phyloP scores from a whole-genome alignment of 2,113 vertebrate genomes.

The Microtus montanus region DNA sequence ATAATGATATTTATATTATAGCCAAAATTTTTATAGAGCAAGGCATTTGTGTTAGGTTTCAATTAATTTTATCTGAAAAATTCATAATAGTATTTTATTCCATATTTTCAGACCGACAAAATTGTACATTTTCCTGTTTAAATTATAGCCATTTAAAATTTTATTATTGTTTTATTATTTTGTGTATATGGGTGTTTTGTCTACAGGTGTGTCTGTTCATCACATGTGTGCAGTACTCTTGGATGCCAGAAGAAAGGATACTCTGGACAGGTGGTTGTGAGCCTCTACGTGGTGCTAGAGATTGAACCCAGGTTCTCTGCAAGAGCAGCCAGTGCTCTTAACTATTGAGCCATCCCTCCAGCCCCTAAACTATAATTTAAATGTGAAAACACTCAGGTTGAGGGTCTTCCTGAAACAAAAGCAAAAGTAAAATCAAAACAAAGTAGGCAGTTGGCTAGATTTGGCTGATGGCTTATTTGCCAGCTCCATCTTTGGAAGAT shows the following conservation, averaged over 20 bases:
- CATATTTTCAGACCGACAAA: background rate
- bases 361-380: background rate
- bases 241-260: background rate
- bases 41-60: slow-evolving; percentile 14
- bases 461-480: background rate
- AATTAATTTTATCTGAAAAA: slow-evolving; percentile 24
- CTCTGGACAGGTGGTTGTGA: background rate
- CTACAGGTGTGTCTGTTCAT: background rate
- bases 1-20: background rate
- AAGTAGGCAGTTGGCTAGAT: background rate
- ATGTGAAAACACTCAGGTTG: slow-evolving; percentile 10
- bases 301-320: background rate
- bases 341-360: background rate
- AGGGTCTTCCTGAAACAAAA: background rate
- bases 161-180: background rate
- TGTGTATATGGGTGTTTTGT: background rate
- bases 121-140: background rate
- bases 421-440: background rate
- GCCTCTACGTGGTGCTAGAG: background rate
- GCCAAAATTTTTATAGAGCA: background rate
- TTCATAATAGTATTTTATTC: slow-evolving; percentile 23
- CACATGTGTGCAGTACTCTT: background rate
- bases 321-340: background rate
- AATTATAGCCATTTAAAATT: background rate
- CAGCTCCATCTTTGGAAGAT: slow-evolving; percentile 1